Evolutionary conservation across 2,888 invertebrate species (phyloP).

Genomic region (Gastracanthus pulcherrimus): DNA sequence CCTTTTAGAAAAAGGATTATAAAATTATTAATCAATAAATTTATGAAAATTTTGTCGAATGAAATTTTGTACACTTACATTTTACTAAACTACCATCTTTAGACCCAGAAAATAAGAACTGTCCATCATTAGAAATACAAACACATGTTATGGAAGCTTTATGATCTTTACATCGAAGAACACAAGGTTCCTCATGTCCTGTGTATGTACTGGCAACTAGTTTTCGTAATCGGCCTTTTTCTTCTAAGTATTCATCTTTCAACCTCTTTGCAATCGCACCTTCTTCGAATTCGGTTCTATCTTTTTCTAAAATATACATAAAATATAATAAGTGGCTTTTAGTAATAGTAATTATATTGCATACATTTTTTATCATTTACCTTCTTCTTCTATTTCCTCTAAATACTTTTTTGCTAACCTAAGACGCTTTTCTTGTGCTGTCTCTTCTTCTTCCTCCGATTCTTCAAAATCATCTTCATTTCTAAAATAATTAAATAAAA

Average conservation of each 20-base stretch:
- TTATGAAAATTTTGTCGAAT: too few relatives aligned
- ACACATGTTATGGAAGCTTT: slow-evolving; percentile 88
- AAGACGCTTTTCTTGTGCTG: slow-evolving; percentile 93
- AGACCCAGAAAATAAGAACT: slow-evolving; percentile 88
- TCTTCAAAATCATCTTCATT: slow-evolving; percentile 67
- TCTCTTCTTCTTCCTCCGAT: slow-evolving; percentile 85
- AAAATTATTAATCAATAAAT: slow-evolving; percentile 20
- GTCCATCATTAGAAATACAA: slow-evolving; percentile 86
- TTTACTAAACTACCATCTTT: slow-evolving; percentile 94
- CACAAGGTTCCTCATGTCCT: slow-evolving; percentile 76
- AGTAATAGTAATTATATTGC: not conserved
- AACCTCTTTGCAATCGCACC: slow-evolving; percentile 86
- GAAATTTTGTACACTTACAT: slow-evolving; percentile 79
- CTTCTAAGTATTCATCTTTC: slow-evolving; percentile 91
- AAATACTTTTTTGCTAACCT: slow-evolving; percentile 94
- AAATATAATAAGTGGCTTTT: not conserved
- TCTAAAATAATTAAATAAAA: slow-evolving; percentile 33
- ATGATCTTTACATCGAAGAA: slow-evolving; percentile 87
- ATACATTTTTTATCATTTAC: slow-evolving; percentile 69
- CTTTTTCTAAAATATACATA: slow-evolving; percentile 79
- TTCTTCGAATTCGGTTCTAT: slow-evolving; percentile 82
- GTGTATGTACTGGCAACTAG: slow-evolving; percentile 84
- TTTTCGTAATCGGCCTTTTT: slow-evolving; percentile 88
- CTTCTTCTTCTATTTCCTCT: slow-evolving; percentile 90
- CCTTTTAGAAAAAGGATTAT: slow-evolving; percentile 67